Evolutionary conservation across 2,888 invertebrate genomes (phyloP), one percentile per base, ranked within the genome.

Genomic region (Chrysolina haemoptera): DNA sequence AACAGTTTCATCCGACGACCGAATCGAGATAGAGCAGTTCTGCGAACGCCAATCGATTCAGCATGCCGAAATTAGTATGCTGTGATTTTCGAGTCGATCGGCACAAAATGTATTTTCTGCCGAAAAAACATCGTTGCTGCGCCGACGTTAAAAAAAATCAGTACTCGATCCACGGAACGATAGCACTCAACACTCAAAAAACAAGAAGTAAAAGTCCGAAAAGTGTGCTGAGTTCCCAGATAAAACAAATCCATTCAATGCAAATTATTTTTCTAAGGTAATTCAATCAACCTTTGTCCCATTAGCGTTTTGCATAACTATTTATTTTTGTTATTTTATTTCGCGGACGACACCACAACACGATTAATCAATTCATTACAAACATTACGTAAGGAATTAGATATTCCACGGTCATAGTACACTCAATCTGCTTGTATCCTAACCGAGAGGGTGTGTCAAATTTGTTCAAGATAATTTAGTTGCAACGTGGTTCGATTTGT

Each of bases 391-490:
- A 53, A 53, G 20, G 53, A 53, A 20, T 20, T 11, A 20, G 53
- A 18, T 53, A 53, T 53, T 53, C 18, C 53, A 53, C 20, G 53
- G 53, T 1, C 53, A 12, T 5, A 53, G 16, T 20, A 16, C 20
- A 53, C 53, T 11, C 53, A 18, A 53, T 53, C 53, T 5, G 12
- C 53, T 53, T 53, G 53, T 53, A 20, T 20, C 9, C 12, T 10
- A 20, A 53, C 12, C 53, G 53, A 20, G 5, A 53, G 53, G 53
- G 53, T 53, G 53, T 53, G 53, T 12, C 53, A 20, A 18, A 53
- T 53, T 53, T 20, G 53, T 20, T 53, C 12, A 53, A 53, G 53
- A 53, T 53, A 53, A 53, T 53, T 53, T 5, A 20, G 18, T 53
- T 53, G 10, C 18, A 18, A 43, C 3, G 43, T 43, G 14, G 18